Percentiles rank a stretch among this genome's conserved stretches.
These are phyloP conservation scores for Phocoena sinus DNA, from an alignment of 2,113 vertebrate genomes.

Conservation along the genomic window DNA sequence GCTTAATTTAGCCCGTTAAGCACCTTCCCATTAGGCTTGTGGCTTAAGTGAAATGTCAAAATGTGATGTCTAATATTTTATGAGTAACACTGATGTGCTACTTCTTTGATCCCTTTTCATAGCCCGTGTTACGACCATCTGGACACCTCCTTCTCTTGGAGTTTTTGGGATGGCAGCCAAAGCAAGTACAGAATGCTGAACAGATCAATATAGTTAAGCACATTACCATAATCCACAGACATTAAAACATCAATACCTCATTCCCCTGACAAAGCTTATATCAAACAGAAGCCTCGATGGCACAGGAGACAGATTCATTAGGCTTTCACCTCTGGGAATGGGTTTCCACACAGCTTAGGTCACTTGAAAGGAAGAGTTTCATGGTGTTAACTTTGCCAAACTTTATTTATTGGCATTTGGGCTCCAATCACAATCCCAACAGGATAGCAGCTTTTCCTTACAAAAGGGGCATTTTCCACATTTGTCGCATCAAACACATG, in stretches of 20 bases:
- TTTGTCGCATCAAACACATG: neutral
- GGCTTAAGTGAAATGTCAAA: constrained; percentile 34
- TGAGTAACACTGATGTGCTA: constrained; percentile 38
- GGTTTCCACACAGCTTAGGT: constrained; percentile 22
- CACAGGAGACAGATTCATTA: constrained; percentile 12
- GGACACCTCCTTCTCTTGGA: constrained; percentile 58
- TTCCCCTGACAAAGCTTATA: constrained; percentile 50
- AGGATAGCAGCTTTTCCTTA: neutral
- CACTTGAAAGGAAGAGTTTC: constrained; percentile 16
- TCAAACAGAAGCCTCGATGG: constrained; percentile 32
- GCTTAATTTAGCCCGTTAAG: constrained; percentile 59
- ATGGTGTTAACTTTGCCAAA: constrained; percentile 25
- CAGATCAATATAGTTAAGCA: constrained; percentile 64
- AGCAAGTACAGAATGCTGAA: constrained; percentile 62
- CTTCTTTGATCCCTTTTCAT: constrained; percentile 49
- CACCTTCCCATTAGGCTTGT: constrained; percentile 34
- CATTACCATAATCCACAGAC: constrained; percentile 68
- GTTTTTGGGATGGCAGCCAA: constrained; percentile 65
- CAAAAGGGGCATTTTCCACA: neutral
- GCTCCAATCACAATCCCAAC: neutral
- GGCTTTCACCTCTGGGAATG: constrained; percentile 36
- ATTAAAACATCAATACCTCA: constrained; percentile 59
- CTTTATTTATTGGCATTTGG: constrained; percentile 16
- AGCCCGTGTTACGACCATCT: constrained; percentile 56
- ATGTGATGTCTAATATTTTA: constrained; percentile 40